These are phyloP conservation scores for Ophioninae sp. DNA, from an alignment of 2,888 invertebrate species.

Conservation along the genomic window DNA sequence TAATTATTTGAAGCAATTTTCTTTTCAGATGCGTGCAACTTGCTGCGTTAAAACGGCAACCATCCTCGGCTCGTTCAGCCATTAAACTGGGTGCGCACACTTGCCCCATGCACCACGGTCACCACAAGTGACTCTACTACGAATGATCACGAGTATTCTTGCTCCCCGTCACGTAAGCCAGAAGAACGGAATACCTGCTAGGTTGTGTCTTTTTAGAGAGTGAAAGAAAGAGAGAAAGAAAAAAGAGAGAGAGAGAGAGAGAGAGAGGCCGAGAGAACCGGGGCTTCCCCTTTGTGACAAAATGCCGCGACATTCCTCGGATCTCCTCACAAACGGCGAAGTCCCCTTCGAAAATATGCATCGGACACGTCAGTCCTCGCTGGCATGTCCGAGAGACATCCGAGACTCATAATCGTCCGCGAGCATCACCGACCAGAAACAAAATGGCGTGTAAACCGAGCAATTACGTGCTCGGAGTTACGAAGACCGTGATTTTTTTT, in stretches of 20 bases:
- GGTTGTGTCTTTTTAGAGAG: too few species aligned
- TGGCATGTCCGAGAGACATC: not conserved
- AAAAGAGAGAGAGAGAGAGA: constrained; percentile 12
- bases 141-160: too few species aligned
- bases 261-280: constrained; percentile 19
- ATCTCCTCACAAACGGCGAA: constrained; percentile 15
- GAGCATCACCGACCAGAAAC: not conserved
- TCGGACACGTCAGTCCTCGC: not conserved
- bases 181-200: too few species aligned
- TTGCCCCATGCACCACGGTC: too few species aligned
- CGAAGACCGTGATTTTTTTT: not conserved
- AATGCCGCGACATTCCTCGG: constrained; percentile 45
- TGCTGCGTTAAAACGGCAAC: too few species aligned
- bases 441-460: not conserved
- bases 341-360: constrained; percentile 8
- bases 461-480: not conserved
- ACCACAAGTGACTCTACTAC: too few species aligned
- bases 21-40: too few species aligned
- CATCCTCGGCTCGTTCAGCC: too few species aligned
- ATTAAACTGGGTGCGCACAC: too few species aligned
- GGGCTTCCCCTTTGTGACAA: constrained; percentile 50
- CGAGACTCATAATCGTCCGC: not conserved
- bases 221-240: too few species aligned
- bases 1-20: too few species aligned
- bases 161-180: too few species aligned